These are phyloP conservation scores for Macrophya annulata DNA, from an alignment of 2,888 invertebrate genomes.

Conservation along the genomic window DNA sequence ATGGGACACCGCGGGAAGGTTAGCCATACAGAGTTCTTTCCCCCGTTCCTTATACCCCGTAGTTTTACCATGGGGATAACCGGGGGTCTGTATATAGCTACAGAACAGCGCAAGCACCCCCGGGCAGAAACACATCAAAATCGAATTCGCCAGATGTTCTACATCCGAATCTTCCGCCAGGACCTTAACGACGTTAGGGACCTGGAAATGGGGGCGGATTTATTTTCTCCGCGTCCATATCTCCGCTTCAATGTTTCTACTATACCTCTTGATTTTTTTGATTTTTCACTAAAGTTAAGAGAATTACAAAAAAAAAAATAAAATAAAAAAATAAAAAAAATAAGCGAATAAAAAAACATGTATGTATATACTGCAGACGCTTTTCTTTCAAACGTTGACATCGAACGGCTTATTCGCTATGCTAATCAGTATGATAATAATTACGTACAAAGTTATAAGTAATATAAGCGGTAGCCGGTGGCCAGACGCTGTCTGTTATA, in stretches of 20 bases:
- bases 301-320: not conserved
- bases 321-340: no score
- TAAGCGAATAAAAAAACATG: no score
- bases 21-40: not conserved
- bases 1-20: conserved; percentile 53
- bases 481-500: conserved; percentile 26
- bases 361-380: no score
- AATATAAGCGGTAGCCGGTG: not conserved
- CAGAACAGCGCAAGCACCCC: conserved; percentile 63
- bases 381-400: not conserved
- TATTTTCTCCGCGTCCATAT: not conserved
- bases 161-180: conserved; percentile 68
- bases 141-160: conserved; percentile 79
- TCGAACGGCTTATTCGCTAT: not conserved
- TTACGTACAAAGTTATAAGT: not conserved
- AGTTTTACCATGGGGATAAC: conserved; percentile 34
- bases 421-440: not conserved
- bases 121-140: conserved; percentile 78
- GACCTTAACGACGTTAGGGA: conserved; percentile 72
- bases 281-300: not conserved
- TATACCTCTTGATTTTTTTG: not conserved
- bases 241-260: no score
- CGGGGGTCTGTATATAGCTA: conserved; percentile 57
- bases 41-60: not conserved
- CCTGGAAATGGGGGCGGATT: conserved; percentile 44